Percentiles rank a stretch among this genome's conserved stretches.
phyloP scores from a whole-genome alignment of 2,888 invertebrate species.

The Dyspetes luteomarginatus region DNA sequence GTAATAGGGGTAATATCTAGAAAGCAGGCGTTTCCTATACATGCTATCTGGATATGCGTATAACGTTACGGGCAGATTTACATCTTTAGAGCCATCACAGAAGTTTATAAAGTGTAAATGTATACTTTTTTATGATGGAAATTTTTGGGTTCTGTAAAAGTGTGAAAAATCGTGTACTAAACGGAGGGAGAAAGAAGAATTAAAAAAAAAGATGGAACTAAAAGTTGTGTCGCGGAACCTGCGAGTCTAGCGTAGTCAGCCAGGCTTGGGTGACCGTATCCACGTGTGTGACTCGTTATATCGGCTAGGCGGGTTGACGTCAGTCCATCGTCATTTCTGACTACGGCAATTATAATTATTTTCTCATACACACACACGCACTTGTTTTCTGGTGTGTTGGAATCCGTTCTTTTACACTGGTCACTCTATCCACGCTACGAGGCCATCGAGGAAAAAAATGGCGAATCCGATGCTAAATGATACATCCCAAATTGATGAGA shows the following conservation, averaged over 20 bases:
- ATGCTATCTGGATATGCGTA: neutral
- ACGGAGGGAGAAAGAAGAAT: neutral
- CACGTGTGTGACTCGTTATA: slow-evolving; percentile 53
- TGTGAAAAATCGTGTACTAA: neutral
- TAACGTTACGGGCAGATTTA: neutral
- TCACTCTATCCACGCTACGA: slow-evolving; percentile 40
- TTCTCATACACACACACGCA: neutral
- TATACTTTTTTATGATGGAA: too few relatives aligned
- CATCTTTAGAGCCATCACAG: neutral
- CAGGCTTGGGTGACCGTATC: slow-evolving; percentile 47
- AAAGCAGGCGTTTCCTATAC: neutral
- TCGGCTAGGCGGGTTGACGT: slow-evolving; percentile 54
- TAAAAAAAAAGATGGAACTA: neutral
- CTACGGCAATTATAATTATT: slow-evolving; percentile 55
- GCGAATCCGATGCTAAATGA: too few relatives aligned
- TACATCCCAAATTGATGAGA: too few relatives aligned
- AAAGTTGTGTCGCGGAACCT: slow-evolving; percentile 10
- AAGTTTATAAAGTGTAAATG: too few relatives aligned
- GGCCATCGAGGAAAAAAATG: slow-evolving; percentile 23
- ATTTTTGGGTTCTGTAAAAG: slow-evolving; percentile 13
- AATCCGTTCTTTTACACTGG: slow-evolving; percentile 41
- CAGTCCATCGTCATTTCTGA: slow-evolving; percentile 52
- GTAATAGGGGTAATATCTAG: neutral
- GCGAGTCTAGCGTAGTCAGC: slow-evolving; percentile 25
- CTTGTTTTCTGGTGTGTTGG: slow-evolving; percentile 2